Evolutionary conservation across 2,888 invertebrate genomes (phyloP).

Genomic region (Plemyria rubiginata): DNA sequence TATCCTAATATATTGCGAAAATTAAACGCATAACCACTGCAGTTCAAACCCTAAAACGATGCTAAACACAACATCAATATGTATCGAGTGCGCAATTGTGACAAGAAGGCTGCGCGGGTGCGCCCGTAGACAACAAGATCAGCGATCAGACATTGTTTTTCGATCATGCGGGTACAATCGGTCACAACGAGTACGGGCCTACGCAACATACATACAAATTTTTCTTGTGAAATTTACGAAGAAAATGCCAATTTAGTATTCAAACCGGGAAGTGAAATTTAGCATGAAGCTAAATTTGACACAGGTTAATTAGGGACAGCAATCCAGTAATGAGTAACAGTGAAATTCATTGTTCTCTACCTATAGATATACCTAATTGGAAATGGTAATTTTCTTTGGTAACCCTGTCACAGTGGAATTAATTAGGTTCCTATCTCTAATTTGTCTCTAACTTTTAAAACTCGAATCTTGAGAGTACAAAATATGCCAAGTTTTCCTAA

Average conservation of each 20-base stretch:
- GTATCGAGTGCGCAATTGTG: slow-evolving; percentile 63
- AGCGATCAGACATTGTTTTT: slow-evolving; percentile 62
- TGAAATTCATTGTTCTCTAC: slow-evolving; percentile 33
- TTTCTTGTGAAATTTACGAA: slow-evolving; percentile 49
- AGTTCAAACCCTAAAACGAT: slow-evolving; percentile 43
- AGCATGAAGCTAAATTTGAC: slow-evolving; percentile 29
- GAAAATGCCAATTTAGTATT: slow-evolving; percentile 36
- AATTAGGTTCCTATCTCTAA: not conserved
- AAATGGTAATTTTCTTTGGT: not conserved
- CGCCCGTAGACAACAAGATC: slow-evolving; percentile 41
- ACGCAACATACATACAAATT: slow-evolving; percentile 70
- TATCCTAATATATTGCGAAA: not conserved
- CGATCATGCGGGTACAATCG: slow-evolving; percentile 71
- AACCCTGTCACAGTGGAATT: not conserved
- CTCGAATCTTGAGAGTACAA: too few relatives aligned
- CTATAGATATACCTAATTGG: not conserved
- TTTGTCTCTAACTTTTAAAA: too few relatives aligned
- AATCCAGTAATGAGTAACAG: slow-evolving; percentile 23
- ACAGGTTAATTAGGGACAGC: slow-evolving; percentile 20
- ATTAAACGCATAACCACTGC: slow-evolving; percentile 1
- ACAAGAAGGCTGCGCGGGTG: slow-evolving; percentile 74
- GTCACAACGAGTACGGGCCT: slow-evolving; percentile 61
- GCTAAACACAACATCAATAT: slow-evolving; percentile 69
- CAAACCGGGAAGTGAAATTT: slow-evolving; percentile 25
- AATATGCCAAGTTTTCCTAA: too few relatives aligned